phyloP scores from a whole-genome alignment of 1,140 invertebrate species.

The Drosophila suzukii region DNA sequence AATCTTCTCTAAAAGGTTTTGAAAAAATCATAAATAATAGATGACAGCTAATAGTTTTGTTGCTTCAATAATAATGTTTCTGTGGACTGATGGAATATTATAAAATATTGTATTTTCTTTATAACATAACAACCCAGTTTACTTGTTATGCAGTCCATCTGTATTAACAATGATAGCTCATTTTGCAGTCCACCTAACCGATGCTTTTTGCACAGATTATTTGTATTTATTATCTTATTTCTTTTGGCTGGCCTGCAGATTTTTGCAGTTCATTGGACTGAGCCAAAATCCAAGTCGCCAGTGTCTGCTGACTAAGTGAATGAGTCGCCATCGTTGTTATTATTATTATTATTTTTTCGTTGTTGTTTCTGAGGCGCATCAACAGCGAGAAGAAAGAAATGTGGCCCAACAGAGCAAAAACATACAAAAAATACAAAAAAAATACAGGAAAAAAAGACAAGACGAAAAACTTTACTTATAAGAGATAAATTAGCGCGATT shows the following conservation, averaged over 20 bases:
- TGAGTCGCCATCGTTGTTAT: slow-evolving; percentile 56
- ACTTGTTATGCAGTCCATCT: neutral
- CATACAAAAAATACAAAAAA: slow-evolving; percentile 6
- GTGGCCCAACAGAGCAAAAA: slow-evolving; percentile 18
- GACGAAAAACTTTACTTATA: slow-evolving; percentile 63
- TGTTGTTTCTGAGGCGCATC: slow-evolving; percentile 27
- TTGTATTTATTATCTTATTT: slow-evolving; percentile 10
- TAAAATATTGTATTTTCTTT: neutral
- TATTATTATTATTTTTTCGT: slow-evolving; percentile 40
- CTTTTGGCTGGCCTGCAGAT: slow-evolving; percentile 37
- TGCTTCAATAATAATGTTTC: too few relatives aligned
- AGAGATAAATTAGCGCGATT: slow-evolving; percentile 75
- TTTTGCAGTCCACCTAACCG: slow-evolving; percentile 19
- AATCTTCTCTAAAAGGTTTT: too few relatives aligned
- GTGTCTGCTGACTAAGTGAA: slow-evolving; percentile 72
- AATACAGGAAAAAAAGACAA: slow-evolving; percentile 31
- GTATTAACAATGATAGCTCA: slow-evolving; percentile 5
- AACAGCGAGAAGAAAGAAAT: slow-evolving; percentile 34
- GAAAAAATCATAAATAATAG: neutral
- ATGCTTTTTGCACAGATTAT: slow-evolving; percentile 17
- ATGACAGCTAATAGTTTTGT: neutral
- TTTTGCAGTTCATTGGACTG: slow-evolving; percentile 77
- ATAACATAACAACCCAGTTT: neutral
- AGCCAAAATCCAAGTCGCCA: slow-evolving; percentile 36
- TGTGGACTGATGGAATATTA: too few relatives aligned